These are phyloP conservation scores for Phainopepla nitens DNA, from an alignment of 2,113 vertebrate species.

Conservation along the genomic window DNA sequence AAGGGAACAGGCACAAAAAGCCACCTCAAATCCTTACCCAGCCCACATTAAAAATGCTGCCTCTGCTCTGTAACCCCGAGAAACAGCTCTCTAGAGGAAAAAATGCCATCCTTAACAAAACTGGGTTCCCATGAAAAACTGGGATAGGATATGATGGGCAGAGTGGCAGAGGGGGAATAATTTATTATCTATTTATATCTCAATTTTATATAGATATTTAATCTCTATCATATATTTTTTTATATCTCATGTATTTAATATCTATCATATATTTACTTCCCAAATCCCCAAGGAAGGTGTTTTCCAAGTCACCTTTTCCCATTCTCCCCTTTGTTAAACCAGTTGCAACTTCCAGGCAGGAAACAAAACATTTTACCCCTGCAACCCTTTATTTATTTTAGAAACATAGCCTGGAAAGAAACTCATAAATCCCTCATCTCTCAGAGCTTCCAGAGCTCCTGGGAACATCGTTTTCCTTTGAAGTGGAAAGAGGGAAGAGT, in stretches of 20 bases:
- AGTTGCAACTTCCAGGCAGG: not conserved
- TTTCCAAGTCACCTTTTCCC: not conserved
- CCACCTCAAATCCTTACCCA: not conserved
- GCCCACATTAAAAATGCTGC: not conserved
- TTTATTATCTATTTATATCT: not conserved
- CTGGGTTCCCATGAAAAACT: not conserved
- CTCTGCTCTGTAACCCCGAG: not conserved
- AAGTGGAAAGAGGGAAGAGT: not conserved
- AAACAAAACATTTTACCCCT: not conserved
- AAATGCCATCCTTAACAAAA: not conserved
- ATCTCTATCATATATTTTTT: not conserved
- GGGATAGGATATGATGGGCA: not conserved
- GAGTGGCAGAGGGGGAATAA: not conserved
- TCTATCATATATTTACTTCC: not conserved
- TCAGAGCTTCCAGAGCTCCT: not conserved
- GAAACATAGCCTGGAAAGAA: not conserved
- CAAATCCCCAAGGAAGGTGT: not conserved
- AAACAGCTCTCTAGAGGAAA: not conserved
- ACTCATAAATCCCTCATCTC: not conserved
- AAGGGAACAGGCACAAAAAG: not conserved
- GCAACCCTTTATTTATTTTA: not conserved
- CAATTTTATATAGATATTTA: not conserved
- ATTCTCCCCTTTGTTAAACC: not conserved
- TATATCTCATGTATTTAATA: not conserved
- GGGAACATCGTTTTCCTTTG: not conserved